Evolutionary conservation across 2,797 vertebrate species (phyloP).

Genomic region (Acropternis orthonyx): DNA sequence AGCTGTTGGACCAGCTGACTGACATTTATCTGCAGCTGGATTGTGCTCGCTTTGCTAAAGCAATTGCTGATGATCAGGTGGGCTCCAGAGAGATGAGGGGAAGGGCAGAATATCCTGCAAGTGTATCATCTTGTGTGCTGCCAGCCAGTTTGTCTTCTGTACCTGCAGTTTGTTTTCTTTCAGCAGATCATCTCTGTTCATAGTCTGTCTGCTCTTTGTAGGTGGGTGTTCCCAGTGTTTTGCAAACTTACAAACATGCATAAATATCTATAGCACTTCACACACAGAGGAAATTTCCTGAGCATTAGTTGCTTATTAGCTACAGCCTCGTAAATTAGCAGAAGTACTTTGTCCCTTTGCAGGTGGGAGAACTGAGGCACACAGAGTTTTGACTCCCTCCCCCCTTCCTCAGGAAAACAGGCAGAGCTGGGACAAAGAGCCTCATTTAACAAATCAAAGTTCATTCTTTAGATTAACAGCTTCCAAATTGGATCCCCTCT

Average conservation of each 20-base stretch:
- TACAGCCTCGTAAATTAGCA: neutral
- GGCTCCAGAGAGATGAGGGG: neutral
- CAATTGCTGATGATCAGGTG: slow-evolving; percentile 98
- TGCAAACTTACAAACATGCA: neutral
- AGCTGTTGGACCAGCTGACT: slow-evolving; percentile 96
- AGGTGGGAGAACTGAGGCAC: neutral
- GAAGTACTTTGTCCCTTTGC: neutral
- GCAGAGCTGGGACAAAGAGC: neutral
- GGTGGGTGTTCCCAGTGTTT: neutral
- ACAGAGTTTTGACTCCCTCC: neutral
- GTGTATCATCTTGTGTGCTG: neutral
- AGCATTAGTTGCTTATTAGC: neutral
- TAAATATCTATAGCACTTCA: neutral
- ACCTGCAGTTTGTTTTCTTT: neutral
- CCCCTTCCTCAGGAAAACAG: neutral
- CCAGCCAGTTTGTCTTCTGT: neutral
- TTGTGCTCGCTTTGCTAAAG: slow-evolving; percentile 95
- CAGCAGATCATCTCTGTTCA: neutral
- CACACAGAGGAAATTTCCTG: neutral
- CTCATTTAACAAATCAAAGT: neutral
- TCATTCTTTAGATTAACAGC: neutral
- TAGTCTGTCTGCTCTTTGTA: neutral
- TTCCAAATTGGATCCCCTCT: neutral
- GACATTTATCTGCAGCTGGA: slow-evolving; percentile 98
- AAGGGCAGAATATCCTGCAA: neutral